Evolutionary conservation across 2,113 vertebrate genomes (phyloP).

Genomic region (Piprites chloris): DNA sequence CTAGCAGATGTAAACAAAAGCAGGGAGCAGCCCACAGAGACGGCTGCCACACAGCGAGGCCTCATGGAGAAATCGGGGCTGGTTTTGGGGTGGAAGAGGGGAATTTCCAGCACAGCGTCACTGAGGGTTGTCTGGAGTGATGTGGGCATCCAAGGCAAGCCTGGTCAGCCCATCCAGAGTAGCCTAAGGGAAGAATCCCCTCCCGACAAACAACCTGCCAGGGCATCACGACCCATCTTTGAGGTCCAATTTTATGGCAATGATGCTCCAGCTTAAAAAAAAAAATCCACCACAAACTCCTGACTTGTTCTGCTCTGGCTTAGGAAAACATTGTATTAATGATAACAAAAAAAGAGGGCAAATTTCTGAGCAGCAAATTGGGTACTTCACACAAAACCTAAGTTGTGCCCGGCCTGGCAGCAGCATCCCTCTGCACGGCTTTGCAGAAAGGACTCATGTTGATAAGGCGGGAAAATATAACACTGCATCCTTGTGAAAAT

Average conservation of each 20-base stretch:
- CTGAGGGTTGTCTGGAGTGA: not conserved
- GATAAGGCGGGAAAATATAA: not conserved
- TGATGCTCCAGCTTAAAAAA: not conserved
- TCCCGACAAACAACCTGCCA: fast-evolving
- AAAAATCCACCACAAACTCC: not conserved
- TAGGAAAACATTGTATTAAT: not conserved
- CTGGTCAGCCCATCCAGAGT: not conserved
- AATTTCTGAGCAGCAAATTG: not conserved
- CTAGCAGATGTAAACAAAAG: conserved; percentile 31
- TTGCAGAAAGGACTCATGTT: fast-evolving
- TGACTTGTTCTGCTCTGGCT: not conserved
- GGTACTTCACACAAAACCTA: not conserved
- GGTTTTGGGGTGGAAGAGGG: not conserved
- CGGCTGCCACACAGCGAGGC: not conserved
- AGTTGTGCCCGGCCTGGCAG: not conserved
- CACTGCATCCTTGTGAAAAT: not conserved
- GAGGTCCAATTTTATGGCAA: not conserved
- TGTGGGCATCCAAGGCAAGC: not conserved
- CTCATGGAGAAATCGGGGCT: not conserved
- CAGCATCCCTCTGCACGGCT: fast-evolving
- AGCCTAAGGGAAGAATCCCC: not conserved
- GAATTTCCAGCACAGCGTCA: not conserved
- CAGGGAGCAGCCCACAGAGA: not conserved
- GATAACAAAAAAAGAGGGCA: not conserved
- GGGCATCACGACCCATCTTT: not conserved